Percentiles rank a stretch among this genome's conserved stretches.
phyloP scores from a whole-genome alignment of 30 jellyfish, hydroid and myxozoan species.

The Nemopilema nomurai region DNA sequence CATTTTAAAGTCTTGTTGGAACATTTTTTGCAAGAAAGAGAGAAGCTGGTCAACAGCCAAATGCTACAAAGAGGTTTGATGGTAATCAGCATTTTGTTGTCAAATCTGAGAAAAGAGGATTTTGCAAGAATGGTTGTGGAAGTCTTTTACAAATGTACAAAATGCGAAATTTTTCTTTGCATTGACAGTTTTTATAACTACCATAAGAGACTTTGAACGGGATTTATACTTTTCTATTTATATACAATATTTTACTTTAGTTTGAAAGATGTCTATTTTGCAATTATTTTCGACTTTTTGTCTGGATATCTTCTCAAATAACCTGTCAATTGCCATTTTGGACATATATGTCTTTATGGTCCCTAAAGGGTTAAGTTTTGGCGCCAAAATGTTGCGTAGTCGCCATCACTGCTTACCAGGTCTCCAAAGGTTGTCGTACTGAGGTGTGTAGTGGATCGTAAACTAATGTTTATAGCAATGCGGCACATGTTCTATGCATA shows the following conservation, averaged over 20 bases:
- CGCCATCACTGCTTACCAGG: constrained; percentile 32
- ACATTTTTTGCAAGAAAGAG: constrained; percentile 18
- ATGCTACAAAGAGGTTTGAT: constrained; percentile 24
- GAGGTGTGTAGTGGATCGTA: constrained; percentile 18
- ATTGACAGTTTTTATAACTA: background rate
- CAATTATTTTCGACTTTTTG: no score
- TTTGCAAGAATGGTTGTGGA: constrained; percentile 11
- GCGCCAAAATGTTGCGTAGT: background rate
- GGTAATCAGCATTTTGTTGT: constrained; percentile 11
- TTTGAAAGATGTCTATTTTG: no score
- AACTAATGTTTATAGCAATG: no score
- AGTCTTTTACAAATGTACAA: background rate
- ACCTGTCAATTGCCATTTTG: no score
- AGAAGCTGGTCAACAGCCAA: constrained; percentile 16
- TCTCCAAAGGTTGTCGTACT: constrained; percentile 26
- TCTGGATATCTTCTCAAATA: no score
- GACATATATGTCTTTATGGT: no score
- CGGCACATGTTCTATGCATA: no score
- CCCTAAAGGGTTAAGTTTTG: background rate
- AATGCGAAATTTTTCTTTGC: constrained; percentile 18
- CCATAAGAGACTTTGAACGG: no score
- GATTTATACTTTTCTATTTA: no score
- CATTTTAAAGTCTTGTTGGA: constrained; percentile 1
- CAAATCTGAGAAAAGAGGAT: constrained; percentile 13
- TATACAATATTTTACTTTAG: no score